Conservation (phyloP, 2,888 invertebrate genomes). For the Heliconius aoede region DNA sequence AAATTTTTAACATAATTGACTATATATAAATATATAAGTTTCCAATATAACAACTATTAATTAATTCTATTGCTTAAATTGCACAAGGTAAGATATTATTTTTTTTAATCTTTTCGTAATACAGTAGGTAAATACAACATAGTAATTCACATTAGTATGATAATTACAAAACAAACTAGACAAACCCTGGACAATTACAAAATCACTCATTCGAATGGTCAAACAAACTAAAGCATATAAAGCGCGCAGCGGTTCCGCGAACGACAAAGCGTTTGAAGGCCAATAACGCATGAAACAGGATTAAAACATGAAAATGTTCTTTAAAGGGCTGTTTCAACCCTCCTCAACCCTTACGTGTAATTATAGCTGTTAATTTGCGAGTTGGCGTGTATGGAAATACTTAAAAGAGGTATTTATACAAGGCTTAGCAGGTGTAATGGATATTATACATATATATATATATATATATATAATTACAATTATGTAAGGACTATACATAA, state of each 20-base stretch:
- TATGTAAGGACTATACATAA: background rate
- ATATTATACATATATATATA: too few relatives aligned
- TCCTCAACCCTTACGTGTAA: constrained; percentile 67
- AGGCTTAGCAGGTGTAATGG: background rate
- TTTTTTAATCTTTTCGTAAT: background rate
- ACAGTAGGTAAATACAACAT: too few relatives aligned
- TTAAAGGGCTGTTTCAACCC: constrained; percentile 69
- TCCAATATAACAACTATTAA: background rate
- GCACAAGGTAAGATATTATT: too few relatives aligned
- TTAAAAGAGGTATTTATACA: constrained; percentile 6
- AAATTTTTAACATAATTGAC: too few relatives aligned
- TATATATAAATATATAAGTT: too few relatives aligned
- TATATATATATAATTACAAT: too few relatives aligned
- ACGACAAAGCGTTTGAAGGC: constrained; percentile 66
- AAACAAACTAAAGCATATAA: constrained; percentile 41
- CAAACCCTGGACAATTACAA: constrained; percentile 26
- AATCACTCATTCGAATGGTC: constrained; percentile 45
- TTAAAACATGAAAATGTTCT: constrained; percentile 80
- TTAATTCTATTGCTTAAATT: background rate
- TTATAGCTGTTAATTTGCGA: constrained; percentile 77
- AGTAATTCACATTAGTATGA: background rate
- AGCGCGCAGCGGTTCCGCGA: constrained; percentile 59
- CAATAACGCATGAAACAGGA: constrained; percentile 83
- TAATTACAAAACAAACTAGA: constrained; percentile 7
- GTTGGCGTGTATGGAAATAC: constrained; percentile 24